Evolutionary conservation across 2,113 vertebrate species (phyloP).

Genomic region (Pagrus major): DNA sequence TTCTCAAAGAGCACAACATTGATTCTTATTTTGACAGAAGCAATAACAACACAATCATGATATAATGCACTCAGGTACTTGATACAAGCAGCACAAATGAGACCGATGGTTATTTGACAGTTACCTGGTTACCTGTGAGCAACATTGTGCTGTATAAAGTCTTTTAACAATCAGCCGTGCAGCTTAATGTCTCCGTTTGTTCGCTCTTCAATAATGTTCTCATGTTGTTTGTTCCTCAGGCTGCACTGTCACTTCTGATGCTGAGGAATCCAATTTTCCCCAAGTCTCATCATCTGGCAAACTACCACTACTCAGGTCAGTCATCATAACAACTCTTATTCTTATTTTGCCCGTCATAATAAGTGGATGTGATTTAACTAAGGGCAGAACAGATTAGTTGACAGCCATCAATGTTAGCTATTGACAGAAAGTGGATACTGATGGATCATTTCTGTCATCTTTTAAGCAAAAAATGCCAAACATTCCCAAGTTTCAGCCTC

Average conservation of each 20-base stretch:
- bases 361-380: neutral
- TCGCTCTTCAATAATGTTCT: constrained; percentile 3
- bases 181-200: neutral
- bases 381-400: neutral
- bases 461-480: no score
- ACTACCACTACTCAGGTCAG: constrained; percentile 97
- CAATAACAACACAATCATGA: neutral
- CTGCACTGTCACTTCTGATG: constrained; percentile 90
- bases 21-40: neutral
- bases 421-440: neutral
- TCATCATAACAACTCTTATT: neutral
- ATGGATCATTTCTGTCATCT: no score
- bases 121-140: constrained; percentile 12
- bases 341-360: neutral
- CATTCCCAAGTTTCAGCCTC: neutral
- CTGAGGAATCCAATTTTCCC: constrained; percentile 87
- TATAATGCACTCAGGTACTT: neutral
- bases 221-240: constrained; percentile 80
- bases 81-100: constrained; percentile 12
- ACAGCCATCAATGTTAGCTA: no score
- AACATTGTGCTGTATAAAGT: constrained; percentile 3
- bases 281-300: constrained; percentile 86
- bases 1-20: constrained; percentile 45
- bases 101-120: constrained; percentile 18
- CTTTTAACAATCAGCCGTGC: constrained; percentile 9